Evolutionary conservation across 2,797 vertebrate species (phyloP).

Genomic region (Taenioides sp.): DNA sequence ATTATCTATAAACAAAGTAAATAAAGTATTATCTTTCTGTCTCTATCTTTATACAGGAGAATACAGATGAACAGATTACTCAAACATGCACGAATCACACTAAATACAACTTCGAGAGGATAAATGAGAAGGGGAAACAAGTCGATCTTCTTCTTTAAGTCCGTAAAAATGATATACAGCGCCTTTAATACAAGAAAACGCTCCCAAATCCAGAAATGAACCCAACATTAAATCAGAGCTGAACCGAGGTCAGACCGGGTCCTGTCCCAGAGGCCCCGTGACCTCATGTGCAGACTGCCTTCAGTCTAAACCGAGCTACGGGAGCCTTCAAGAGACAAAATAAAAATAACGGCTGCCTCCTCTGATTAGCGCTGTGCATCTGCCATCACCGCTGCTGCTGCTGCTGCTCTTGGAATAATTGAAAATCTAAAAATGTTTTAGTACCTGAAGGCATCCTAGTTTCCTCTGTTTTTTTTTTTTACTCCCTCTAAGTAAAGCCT

Average conservation of each 20-base stretch:
- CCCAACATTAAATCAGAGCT: background rate
- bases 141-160: too few relatives aligned
- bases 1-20: too few relatives aligned
- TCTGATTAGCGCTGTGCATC: slow-evolving; percentile 74
- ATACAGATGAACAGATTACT: too few relatives aligned
- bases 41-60: too few relatives aligned
- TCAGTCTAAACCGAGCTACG: slow-evolving; percentile 11
- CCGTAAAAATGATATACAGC: too few relatives aligned
- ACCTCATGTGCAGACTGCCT: background rate
- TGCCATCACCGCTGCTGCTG: slow-evolving; percentile 56
- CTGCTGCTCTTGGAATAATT: slow-evolving; percentile 80
- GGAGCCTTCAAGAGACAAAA: slow-evolving; percentile 36
- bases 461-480: slow-evolving; percentile 73
- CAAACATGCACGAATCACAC: too few relatives aligned
- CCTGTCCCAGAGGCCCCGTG: background rate
- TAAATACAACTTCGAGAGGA: too few relatives aligned
- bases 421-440: slow-evolving; percentile 85
- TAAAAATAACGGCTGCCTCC: slow-evolving; percentile 50
- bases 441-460: slow-evolving; percentile 83
- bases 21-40: too few relatives aligned
- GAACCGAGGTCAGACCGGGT: background rate
- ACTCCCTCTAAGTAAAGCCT: slow-evolving; percentile 76
- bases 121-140: too few relatives aligned
- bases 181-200: background rate
- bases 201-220: background rate